Base-by-base conservation (phyloP, 2,797 vertebrate species). In the Oreonectes daqikongensis region DNA sequence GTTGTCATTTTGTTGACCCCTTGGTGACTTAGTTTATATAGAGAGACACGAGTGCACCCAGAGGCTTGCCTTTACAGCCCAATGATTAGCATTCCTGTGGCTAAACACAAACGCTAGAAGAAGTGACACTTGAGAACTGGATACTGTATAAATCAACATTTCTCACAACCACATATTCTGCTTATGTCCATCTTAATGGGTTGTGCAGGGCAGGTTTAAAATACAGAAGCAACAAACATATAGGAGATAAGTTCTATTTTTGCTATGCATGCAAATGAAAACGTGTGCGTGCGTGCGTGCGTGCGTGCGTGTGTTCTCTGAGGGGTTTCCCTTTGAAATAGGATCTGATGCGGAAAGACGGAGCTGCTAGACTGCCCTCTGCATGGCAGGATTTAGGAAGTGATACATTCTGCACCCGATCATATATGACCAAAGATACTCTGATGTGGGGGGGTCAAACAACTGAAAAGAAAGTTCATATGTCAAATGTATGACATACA, bases 401-500 rank as follows among this genome's bases (percentile, higher is more conserved):
- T 84, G 84, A 88, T 86, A 82, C 81, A 84, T 87, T 86, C 87
- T 87, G 89, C 86, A 88, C 88, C 84, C 82, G 77, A 90, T 84
- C 70, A 73, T 26, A 79, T 84, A 83, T 83, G 86, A 87, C 85
- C 83, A 84, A 77, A 79, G 26, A 70, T 50, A 84, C 79, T 80
- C 72, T 79, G 79, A 28, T 63, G 66, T 74, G 80, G 69, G 42
- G 44, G 53, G 63, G 22, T 75, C 18, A 17, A 66, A 35, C 75
- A 69, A 81, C 82, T 78, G 86, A 88, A 91, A 88, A 91, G 87
- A 86, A 90, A 89, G 89, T 77, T 14, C 63, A 85, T 85, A 87
- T 91, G 92, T 94, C 90, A 95, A 94, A 91, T 85, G 92, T 89
- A 89, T 63, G 24, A 38, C 42, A n/a, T 7, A 35, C 85, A 80